Conservation (phyloP, 1,140 invertebrate genomes). For the Brachionus manjavacas region DNA sequence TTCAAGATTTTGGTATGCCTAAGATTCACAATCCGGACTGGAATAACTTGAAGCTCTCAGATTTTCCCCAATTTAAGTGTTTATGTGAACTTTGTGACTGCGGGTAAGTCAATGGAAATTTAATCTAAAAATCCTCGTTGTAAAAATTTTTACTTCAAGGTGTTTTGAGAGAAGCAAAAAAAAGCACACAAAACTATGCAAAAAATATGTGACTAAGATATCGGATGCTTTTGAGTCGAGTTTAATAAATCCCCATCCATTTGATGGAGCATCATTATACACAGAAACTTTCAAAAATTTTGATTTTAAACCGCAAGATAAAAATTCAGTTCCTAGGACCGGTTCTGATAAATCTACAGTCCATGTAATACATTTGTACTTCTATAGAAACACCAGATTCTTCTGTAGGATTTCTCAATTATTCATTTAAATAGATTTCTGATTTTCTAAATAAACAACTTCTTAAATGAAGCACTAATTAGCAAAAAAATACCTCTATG, state of each 20-base stretch:
- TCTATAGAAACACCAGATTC: not conserved
- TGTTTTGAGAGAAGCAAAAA: conserved; percentile 38
- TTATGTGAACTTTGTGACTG: conserved; percentile 38
- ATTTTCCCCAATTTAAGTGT: conserved; percentile 39
- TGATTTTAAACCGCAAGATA: not conserved
- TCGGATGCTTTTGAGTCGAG: conserved; percentile 30
- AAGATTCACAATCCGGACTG: conserved; percentile 40
- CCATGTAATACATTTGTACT: not conserved
- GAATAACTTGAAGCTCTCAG: not conserved
- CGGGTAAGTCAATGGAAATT: not conserved
- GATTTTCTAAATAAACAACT: not conserved
- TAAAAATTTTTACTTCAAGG: not conserved
- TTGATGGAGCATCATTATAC: not conserved
- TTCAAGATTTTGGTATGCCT: not conserved
- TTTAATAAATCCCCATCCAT: not conserved
- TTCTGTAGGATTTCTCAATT: not conserved
- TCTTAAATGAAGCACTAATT: not conserved
- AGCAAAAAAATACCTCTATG: not conserved
- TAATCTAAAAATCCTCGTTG: not conserved
- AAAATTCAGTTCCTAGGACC: not conserved
- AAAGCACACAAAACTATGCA: conserved; percentile 32
- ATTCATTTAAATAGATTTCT: not conserved
- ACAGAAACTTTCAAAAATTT: conserved; percentile 22
- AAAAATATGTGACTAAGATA: conserved; percentile 32
- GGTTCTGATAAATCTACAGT: not conserved